These are phyloP conservation scores for Colletes latitarsis DNA, from an alignment of 1,140 invertebrate species.

Conservation along the genomic window DNA sequence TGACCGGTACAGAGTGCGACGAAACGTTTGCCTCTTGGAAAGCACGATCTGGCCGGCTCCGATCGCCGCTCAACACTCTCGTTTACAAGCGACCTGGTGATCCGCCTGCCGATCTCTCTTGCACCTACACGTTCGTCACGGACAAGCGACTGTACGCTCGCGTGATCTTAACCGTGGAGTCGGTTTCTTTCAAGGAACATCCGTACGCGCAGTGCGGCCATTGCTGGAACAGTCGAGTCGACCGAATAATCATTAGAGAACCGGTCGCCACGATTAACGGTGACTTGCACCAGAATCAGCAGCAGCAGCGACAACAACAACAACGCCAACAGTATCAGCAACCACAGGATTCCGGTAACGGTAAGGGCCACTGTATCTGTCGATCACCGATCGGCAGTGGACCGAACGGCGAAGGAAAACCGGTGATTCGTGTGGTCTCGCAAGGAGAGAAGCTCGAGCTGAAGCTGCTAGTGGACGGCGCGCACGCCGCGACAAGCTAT, in stretches of 20 bases:
- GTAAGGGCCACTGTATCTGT: constrained; percentile 81
- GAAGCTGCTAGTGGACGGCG: constrained; percentile 89
- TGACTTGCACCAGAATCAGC: constrained; percentile 8
- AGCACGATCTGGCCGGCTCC: constrained; percentile 85
- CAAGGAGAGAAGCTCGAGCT: constrained; percentile 89
- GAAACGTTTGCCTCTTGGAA: constrained; percentile 92
- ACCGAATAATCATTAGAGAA: constrained; percentile 82
- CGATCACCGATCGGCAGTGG: constrained; percentile 71
- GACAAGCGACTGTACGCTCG: constrained; percentile 90
- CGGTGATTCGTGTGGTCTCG: constrained; percentile 85
- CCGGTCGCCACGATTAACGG: constrained; percentile 78
- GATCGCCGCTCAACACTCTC: constrained; percentile 91
- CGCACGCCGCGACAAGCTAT: constrained; percentile 91
- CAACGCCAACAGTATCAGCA: not conserved
- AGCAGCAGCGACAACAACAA: not conserved
- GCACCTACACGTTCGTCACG: constrained; percentile 91
- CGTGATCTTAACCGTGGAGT: constrained; percentile 88
- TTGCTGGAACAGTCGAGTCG: constrained; percentile 91
- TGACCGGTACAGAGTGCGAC: constrained; percentile 90
- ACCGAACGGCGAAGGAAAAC: constrained; percentile 12
- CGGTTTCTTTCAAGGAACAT: constrained; percentile 88
- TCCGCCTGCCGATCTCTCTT: constrained; percentile 85
- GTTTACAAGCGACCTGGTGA: constrained; percentile 89
- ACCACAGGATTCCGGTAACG: not conserved
- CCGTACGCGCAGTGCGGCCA: constrained; percentile 90